Base-by-base conservation (phyloP, 2,113 vertebrate species). In the Lasiurus borealis region DNA sequence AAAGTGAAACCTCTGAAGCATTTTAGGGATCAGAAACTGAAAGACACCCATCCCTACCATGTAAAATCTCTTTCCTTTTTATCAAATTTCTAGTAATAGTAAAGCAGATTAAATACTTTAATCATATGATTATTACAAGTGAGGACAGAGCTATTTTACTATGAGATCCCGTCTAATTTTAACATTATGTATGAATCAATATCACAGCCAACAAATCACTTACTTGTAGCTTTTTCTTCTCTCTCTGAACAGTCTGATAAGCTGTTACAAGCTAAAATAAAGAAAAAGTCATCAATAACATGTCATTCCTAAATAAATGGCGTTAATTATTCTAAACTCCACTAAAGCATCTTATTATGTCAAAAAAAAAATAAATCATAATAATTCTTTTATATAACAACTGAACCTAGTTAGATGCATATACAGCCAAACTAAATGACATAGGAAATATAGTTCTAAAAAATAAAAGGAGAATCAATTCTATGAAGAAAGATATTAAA, bases 211-310 rank as follows among this genome's bases (percentile, higher is more conserved):
- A 85, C 13, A 91, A 14, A 97, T 21, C 15, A 97, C 95, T 98
- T 98, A 99, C 99, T 98, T 99, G 99, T 1, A 99, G 98, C 96
- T 99, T 99, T 87, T 99, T 99, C 98, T 99, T 99, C 96, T 99
- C 99, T 97, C 99, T 98, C 86, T 99, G 99, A 54, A 99, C 97
- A 76, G 98, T 98, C 95, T 99, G 98, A 96, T 99, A 99, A 13
- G 99, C 98, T 92, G 98, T 99, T 85, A 99, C 98, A 52, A 99
- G 97, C 99, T 99, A 97, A 91, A 98, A 98, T 13, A 98, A 97
- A 98, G 52, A 0, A 0, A 69, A 64, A 94, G n/a, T 78, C 83
- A 92, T 8, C 34, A 83, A 81, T 82, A 95, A 46, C 4, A 87
- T 95, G 77, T 91, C 34, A 93, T 72, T 95, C 27, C 46, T 89